Evolutionary conservation across 1,140 invertebrate genomes (phyloP).

Genomic region (Tyrophagus putrescentiae): DNA sequence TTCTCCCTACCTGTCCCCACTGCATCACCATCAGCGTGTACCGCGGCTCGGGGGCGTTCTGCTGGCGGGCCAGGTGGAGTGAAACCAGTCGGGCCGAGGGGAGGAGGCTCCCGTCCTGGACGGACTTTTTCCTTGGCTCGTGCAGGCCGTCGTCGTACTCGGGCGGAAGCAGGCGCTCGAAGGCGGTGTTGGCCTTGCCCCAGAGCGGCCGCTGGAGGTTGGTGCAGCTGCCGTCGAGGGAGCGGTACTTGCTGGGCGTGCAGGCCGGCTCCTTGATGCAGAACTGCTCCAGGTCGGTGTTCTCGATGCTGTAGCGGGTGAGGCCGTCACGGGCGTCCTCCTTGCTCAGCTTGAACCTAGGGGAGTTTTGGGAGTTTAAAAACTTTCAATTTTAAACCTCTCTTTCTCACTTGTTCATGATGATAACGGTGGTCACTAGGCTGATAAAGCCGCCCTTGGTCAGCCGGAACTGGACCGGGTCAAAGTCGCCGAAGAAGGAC

Average conservation of each 20-base stretch:
- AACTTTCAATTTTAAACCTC: background rate
- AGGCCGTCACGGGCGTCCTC: constrained; percentile 22
- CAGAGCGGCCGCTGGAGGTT: constrained; percentile 43
- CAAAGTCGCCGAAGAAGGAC: constrained; percentile 21
- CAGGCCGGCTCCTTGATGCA: constrained; percentile 21
- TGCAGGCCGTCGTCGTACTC: constrained; percentile 33
- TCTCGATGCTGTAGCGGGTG: constrained; percentile 4
- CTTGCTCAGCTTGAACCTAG: constrained; percentile 18
- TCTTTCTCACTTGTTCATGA: constrained; percentile 13
- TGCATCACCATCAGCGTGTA: constrained; percentile 50
- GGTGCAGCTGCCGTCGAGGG: constrained; percentile 56
- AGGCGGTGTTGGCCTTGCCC: constrained; percentile 34
- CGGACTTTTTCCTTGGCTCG: constrained; percentile 18
- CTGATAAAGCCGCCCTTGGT: constrained; percentile 21
- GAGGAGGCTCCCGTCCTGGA: constrained; percentile 20
- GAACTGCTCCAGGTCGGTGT: constrained; percentile 19
- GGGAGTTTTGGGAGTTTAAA: background rate
- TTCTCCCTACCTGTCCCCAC: constrained; percentile 52
- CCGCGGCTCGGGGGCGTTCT: constrained; percentile 24
- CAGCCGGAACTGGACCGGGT: constrained; percentile 15
- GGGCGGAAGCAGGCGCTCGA: constrained; percentile 32
- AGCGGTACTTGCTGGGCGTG: constrained; percentile 37
- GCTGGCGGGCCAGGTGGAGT: constrained; percentile 23
- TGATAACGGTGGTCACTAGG: constrained; percentile 19
- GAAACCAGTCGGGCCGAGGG: constrained; percentile 27